Evolutionary conservation across 2,797 vertebrate genomes (phyloP).

Genomic region (Enteromius thamalakanensis): DNA sequence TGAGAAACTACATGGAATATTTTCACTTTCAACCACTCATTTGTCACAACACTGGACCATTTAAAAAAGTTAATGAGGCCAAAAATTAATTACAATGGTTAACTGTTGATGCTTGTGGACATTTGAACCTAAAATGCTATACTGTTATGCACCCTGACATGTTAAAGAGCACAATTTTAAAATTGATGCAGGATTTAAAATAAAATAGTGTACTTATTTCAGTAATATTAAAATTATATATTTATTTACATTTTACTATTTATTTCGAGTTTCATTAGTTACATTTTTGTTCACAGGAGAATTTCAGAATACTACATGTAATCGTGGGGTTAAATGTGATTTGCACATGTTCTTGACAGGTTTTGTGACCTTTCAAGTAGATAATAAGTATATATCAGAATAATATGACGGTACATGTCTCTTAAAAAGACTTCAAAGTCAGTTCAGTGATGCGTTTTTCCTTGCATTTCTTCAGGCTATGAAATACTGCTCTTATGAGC

Average conservation of each 20-base stretch:
- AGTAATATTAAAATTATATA: background rate
- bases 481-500: slow-evolving; percentile 64
- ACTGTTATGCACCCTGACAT: background rate
- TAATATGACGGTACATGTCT: slow-evolving; percentile 41
- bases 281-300: background rate
- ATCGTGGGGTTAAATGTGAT: background rate
- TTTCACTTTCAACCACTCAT: background rate
- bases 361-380: background rate
- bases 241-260: background rate
- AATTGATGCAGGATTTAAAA: background rate
- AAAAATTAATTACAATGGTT: background rate
- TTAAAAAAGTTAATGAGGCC: background rate
- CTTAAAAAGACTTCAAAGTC: slow-evolving; percentile 53
- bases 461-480: slow-evolving; percentile 67
- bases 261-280: background rate
- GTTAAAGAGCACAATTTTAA: background rate
- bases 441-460: slow-evolving; percentile 59
- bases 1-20: slow-evolving; percentile 1
- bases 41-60: background rate
- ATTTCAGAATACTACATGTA: background rate
- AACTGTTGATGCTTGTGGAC: background rate
- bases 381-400: background rate
- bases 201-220: background rate
- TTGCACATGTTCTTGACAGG: background rate
- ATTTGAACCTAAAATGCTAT: background rate